Conservation (phyloP, 2,888 invertebrate genomes). For the Encarsia formosa region DNA sequence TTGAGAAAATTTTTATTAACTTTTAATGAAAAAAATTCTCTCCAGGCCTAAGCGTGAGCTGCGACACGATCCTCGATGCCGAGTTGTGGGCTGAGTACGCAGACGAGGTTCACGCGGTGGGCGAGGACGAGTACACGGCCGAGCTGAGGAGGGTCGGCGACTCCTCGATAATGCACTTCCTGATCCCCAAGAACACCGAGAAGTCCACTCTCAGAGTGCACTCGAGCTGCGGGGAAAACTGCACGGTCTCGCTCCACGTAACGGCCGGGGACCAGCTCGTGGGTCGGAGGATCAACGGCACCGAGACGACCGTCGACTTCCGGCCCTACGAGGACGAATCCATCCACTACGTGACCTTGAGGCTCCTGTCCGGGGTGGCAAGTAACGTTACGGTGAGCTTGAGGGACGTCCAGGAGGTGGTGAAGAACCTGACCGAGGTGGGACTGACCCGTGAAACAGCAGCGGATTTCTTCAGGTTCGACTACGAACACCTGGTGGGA, state of each 20-base stretch:
- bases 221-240: constrained; percentile 42
- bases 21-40: neutral
- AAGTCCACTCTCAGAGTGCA: constrained; percentile 31
- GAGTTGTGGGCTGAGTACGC: constrained; percentile 60
- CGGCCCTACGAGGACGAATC: constrained; percentile 36
- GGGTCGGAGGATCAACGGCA: constrained; percentile 32
- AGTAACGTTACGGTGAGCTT: constrained; percentile 32
- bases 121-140: constrained; percentile 16
- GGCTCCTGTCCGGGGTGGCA: constrained; percentile 36
- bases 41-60: constrained; percentile 64
- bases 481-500: constrained; percentile 66
- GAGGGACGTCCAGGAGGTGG: constrained; percentile 5
- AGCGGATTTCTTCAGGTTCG: constrained; percentile 72
- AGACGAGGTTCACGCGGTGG: constrained; percentile 39
- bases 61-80: constrained; percentile 63
- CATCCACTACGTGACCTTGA: constrained; percentile 39
- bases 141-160: constrained; percentile 22
- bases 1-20: neutral
- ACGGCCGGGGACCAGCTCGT: constrained; percentile 33
- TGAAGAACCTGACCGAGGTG: constrained; percentile 27
- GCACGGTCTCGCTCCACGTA: constrained; percentile 38
- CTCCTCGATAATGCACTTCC: constrained; percentile 39
- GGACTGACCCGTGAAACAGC: constrained; percentile 59
- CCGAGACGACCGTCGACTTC: constrained; percentile 34
- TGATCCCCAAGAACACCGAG: constrained; percentile 35